Evolutionary conservation across 2,113 vertebrate species (phyloP).

Genomic region (Dromas ardeola): DNA sequence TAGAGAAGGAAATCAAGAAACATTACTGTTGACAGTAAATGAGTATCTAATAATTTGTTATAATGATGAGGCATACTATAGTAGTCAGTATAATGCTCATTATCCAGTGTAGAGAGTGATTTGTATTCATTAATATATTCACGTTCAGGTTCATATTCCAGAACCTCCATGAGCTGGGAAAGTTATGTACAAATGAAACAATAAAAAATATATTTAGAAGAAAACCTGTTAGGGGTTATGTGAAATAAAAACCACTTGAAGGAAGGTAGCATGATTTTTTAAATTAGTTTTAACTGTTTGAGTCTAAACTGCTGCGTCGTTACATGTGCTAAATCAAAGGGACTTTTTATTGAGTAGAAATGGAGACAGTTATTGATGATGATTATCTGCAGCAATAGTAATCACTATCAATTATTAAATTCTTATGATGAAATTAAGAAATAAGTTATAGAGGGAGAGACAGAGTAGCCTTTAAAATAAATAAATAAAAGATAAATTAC

Average conservation of each 20-base stretch:
- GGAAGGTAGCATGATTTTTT: neutral
- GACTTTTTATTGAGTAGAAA: neutral
- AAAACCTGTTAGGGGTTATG: neutral
- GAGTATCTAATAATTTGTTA: neutral
- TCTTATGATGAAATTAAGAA: neutral
- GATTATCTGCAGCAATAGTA: neutral
- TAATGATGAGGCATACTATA: neutral
- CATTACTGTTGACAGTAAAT: neutral
- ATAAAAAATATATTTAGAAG: neutral
- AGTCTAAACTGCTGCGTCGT: neutral
- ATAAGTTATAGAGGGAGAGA: neutral
- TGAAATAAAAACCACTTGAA: neutral
- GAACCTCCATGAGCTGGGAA: neutral
- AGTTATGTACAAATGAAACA: neutral
- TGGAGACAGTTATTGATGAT: neutral
- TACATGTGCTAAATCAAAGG: neutral
- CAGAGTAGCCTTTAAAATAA: neutral
- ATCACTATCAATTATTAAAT: neutral
- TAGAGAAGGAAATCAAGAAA: neutral
- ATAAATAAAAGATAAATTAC: neutral
- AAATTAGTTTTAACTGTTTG: neutral
- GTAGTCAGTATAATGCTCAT: neutral
- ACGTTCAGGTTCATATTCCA: neutral
- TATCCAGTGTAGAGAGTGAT: neutral
- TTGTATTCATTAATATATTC: constrained; percentile 20